Percentiles rank a stretch among this genome's conserved stretches.
phyloP scores from a whole-genome alignment of 2,888 invertebrate species.

The Ceraclea dissimilis region DNA sequence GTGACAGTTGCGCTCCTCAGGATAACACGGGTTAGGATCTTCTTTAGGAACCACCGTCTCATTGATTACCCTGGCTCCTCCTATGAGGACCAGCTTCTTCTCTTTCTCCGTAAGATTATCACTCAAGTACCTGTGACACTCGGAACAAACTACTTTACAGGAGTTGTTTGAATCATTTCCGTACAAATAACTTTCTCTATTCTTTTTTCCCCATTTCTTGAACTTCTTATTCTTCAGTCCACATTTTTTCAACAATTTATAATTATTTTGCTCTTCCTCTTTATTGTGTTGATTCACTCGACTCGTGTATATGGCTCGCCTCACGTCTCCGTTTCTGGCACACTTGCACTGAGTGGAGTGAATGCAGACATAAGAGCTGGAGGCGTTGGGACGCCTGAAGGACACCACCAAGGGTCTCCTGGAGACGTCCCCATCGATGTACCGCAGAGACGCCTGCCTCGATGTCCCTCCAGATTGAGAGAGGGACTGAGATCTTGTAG shows the following conservation, averaged over 20 bases:
- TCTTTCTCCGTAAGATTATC: conserved; percentile 10
- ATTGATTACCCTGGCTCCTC: background rate
- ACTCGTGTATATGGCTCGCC: conserved; percentile 17
- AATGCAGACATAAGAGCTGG: conserved; percentile 21
- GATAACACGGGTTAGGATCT: background rate
- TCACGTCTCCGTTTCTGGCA: conserved; percentile 8
- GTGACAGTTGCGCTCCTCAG: conserved; percentile 16
- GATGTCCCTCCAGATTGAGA: conserved; percentile 23
- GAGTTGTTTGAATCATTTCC: conserved; percentile 5
- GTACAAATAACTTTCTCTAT: conserved; percentile 9
- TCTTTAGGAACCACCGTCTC: conserved; percentile 1
- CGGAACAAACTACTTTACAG: conserved; percentile 21
- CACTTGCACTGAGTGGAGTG: conserved; percentile 23
- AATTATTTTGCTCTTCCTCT: conserved; percentile 4
- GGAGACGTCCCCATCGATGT: conserved; percentile 36
- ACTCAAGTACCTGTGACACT: conserved; percentile 20
- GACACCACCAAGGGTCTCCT: conserved; percentile 37
- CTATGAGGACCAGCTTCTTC: conserved; percentile 12
- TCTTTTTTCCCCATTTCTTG: conserved; percentile 20
- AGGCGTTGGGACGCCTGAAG: conserved; percentile 30
- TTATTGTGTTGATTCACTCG: conserved; percentile 13
- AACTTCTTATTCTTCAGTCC: conserved; percentile 10
- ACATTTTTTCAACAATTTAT: background rate
- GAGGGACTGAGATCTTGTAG: conserved; percentile 23
- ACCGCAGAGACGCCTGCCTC: conserved; percentile 33